Percentiles rank a stretch among this genome's conserved stretches.
Evolutionary conservation across 2,888 invertebrate genomes (phyloP).

Genomic region (Auanema freiburgensis): DNA sequence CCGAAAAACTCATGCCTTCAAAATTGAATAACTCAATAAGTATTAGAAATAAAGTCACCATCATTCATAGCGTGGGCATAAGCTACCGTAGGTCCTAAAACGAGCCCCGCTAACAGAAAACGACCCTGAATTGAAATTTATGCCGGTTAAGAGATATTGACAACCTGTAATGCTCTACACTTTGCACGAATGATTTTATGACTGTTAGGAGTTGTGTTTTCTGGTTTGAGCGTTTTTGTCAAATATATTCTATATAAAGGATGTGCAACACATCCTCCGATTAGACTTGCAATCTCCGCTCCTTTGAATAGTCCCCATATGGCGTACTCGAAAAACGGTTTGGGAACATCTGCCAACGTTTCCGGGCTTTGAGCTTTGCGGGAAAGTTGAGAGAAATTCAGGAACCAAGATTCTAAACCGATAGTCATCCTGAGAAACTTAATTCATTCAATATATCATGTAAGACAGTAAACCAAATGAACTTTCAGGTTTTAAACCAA

Average conservation of each 20-base stretch:
- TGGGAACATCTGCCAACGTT: constrained; percentile 48
- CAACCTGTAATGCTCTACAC: constrained; percentile 53
- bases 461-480: not conserved
- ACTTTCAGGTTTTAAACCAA: constrained; percentile 1
- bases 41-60: constrained; percentile 9
- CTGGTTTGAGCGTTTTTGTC: constrained; percentile 39
- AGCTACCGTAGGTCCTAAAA: constrained; percentile 45
- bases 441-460: too few relatives aligned
- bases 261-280: constrained; percentile 57
- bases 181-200: constrained; percentile 53
- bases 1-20: constrained; percentile 24
- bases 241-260: constrained; percentile 56
- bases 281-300: constrained; percentile 47
- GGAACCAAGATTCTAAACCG: constrained; percentile 56
- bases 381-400: constrained; percentile 50
- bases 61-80: constrained; percentile 25
- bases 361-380: constrained; percentile 34
- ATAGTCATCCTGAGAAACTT: constrained; percentile 27
- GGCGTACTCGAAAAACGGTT: constrained; percentile 50
- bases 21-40: not conserved
- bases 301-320: constrained; percentile 54
- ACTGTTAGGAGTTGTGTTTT: constrained; percentile 56
- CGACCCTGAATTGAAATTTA: constrained; percentile 40
- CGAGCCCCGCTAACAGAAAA: constrained; percentile 49
- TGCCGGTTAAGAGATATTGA: not conserved